Evolutionary conservation across 2,888 invertebrate genomes (phyloP).

Genomic region (Lamellibrachia satsuma): DNA sequence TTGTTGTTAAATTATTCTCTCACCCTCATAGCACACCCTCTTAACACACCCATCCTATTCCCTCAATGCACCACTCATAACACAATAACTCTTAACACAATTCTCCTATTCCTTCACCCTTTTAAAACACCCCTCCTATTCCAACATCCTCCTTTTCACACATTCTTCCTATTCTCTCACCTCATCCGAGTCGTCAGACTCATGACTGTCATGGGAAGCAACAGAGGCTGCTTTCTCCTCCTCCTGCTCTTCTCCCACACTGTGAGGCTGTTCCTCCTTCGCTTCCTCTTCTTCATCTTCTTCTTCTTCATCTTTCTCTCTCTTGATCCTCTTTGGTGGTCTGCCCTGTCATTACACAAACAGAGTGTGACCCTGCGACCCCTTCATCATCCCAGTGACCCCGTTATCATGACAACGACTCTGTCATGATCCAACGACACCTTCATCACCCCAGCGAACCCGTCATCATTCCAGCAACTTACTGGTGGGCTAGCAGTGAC

Average conservation of each 20-base stretch:
- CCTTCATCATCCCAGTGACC: no score
- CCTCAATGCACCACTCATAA: neutral
- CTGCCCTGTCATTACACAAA: neutral
- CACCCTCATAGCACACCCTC: neutral
- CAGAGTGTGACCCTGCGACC: neutral
- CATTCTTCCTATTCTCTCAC: neutral
- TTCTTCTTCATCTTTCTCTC: neutral
- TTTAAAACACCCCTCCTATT: neutral
- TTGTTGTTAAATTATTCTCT: no score
- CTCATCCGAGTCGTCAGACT: neutral
- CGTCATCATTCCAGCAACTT: no score
- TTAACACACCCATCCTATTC: neutral
- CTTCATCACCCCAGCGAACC: no score
- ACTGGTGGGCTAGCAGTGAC: no score
- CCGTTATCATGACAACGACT: no score
- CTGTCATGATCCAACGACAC: no score
- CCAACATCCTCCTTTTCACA: neutral
- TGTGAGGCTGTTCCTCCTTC: neutral
- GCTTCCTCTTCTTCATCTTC: neutral
- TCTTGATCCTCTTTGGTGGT: neutral
- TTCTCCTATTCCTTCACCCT: neutral
- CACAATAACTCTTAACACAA: neutral
- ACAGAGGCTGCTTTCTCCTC: neutral
- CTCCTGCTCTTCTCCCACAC: neutral
- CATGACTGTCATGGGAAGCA: neutral